A percentile compares a stretch with the other conserved stretches of the same genome.
Conservation (phyloP, 2,113 vertebrate genomes). For the Leuciscus idus region DNA sequence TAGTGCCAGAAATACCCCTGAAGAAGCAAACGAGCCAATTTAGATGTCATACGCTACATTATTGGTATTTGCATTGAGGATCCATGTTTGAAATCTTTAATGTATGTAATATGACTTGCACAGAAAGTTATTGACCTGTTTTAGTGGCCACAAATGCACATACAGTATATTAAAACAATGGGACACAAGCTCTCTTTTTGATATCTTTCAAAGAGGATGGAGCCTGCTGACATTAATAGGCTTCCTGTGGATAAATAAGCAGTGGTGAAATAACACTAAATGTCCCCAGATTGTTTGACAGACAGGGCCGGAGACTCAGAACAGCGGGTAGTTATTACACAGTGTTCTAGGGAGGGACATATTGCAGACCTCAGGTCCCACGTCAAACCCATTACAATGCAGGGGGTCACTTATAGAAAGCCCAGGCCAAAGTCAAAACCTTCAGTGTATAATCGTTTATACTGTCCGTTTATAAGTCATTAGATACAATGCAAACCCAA, state of each 20-base stretch:
- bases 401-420: conserved; percentile 49
- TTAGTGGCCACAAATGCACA: conserved; percentile 78
- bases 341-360: conserved; percentile 73
- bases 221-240: conserved; percentile 82
- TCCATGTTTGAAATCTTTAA: conserved; percentile 17
- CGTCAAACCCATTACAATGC: conserved; percentile 68
- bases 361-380: conserved; percentile 72
- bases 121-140: conserved; percentile 60
- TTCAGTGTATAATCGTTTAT: conserved; percentile 23
- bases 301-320: conserved; percentile 77
- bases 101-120: neutral
- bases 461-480: neutral
- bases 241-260: conserved; percentile 82
- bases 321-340: conserved; percentile 82
- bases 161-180: conserved; percentile 72
- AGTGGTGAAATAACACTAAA: conserved; percentile 80
- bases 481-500: neutral
- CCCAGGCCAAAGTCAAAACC: conserved; percentile 51
- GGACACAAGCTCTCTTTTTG: conserved; percentile 66
- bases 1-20: conserved; percentile 69
- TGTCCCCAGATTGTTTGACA: conserved; percentile 76
- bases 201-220: conserved; percentile 77
- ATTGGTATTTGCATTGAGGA: conserved; percentile 17
- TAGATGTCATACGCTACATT: conserved; percentile 19
- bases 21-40: conserved; percentile 37